Evolutionary conservation across 92 coral and sea anemone species (phyloP).

Genomic region (Parazoanthus darwini): DNA sequence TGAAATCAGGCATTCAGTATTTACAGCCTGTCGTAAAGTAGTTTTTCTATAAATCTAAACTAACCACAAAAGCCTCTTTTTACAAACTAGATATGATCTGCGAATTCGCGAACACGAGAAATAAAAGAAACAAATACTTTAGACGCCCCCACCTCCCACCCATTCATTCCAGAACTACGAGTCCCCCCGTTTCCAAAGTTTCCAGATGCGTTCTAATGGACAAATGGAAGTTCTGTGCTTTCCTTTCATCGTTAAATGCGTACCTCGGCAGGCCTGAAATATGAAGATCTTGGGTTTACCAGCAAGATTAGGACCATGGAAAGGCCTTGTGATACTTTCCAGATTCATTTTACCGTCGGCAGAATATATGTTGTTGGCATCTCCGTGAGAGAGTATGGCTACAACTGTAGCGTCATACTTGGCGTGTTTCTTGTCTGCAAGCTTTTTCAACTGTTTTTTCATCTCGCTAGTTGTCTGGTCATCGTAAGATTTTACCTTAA

Average conservation of each 20-base stretch:
- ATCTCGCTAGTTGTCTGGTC: slow-evolving; percentile 56
- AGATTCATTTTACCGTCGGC: slow-evolving; percentile 72
- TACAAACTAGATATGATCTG: no score
- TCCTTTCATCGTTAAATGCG: neutral
- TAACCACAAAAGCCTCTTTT: no score
- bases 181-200: no score
- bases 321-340: slow-evolving; percentile 53
- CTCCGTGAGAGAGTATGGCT: slow-evolving; percentile 74
- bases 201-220: no score
- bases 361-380: slow-evolving; percentile 68
- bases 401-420: slow-evolving; percentile 60
- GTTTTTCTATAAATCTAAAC: no score
- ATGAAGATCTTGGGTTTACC: slow-evolving; percentile 82
- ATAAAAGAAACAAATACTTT: no score
- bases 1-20: no score
- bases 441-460: slow-evolving; percentile 52
- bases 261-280: slow-evolving; percentile 85
- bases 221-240: no score
- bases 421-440: slow-evolving; percentile 52
- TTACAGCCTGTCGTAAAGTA: no score
- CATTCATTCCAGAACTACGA: no score
- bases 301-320: slow-evolving; percentile 58
- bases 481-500: slow-evolving; percentile 51
- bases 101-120: no score
- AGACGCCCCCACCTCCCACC: no score